A percentile compares a stretch with the other conserved stretches of the same genome.
These are phyloP conservation scores for Iguana delicatissima DNA, from an alignment of 2,797 vertebrate genomes.

Conservation along the genomic window DNA sequence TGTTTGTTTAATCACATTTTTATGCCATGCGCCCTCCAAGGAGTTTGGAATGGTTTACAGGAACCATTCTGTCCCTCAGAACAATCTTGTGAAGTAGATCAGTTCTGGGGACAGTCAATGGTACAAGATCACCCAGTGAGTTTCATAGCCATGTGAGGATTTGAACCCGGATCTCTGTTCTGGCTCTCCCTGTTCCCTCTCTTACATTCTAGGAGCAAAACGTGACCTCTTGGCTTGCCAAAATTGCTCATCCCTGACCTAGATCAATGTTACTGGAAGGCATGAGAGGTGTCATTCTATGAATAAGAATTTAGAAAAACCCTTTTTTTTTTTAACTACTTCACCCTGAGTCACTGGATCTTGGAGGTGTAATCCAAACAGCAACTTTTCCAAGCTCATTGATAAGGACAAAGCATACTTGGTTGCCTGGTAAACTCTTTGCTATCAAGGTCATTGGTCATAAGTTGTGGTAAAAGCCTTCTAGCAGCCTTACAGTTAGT, in stretches of 20 bases:
- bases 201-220: neutral
- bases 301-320: no score
- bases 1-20: neutral
- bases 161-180: neutral
- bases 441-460: no score
- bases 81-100: no score
- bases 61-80: neutral
- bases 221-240: neutral
- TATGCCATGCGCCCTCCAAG: neutral
- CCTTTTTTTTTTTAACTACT: no score
- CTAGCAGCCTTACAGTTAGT: neutral
- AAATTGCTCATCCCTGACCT: neutral
- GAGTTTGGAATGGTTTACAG: neutral
- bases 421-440: neutral
- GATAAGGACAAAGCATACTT: neutral
- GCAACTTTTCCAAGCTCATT: no score
- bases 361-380: no score
- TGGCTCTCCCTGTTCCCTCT: neutral
- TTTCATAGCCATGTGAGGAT: no score
- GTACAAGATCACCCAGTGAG: neutral
- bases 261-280: neutral
- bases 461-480: neutral
- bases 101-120: no score
- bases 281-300: neutral
- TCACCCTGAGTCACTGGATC: no score